Conservation (phyloP, 2,113 vertebrate species). For the Eolophus roseicapilla region DNA sequence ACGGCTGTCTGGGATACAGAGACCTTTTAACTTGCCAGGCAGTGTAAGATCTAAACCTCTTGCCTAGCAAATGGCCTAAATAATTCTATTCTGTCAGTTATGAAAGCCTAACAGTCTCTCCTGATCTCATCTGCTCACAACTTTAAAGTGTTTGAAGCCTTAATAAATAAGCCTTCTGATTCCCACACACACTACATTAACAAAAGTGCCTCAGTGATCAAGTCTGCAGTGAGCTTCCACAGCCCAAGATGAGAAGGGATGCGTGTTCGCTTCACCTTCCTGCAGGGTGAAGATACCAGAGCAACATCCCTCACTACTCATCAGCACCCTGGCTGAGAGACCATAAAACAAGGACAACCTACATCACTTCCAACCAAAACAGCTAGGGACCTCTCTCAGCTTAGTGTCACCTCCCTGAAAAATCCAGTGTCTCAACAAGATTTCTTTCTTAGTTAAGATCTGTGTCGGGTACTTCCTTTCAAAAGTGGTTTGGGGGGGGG, state of each 20-base stretch:
- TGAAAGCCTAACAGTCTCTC: not conserved
- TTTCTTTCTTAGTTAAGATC: not conserved
- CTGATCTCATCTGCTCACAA: not conserved
- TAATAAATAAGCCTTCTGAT: not conserved
- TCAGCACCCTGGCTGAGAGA: not conserved
- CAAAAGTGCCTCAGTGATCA: not conserved
- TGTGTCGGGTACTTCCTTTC: not conserved
- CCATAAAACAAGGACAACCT: not conserved
- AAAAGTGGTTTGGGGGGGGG: not conserved
- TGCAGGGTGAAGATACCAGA: not conserved
- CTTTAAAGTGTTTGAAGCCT: not conserved
- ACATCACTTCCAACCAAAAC: not conserved
- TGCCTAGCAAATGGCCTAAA: not conserved
- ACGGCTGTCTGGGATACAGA: not conserved
- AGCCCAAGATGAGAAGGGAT: not conserved
- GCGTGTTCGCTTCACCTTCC: rapidly evolving
- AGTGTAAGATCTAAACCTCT: not conserved
- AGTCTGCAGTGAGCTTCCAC: not conserved
- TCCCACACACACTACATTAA: rapidly evolving
- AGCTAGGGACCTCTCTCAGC: not conserved
- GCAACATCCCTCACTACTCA: not conserved
- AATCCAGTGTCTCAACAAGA: not conserved
- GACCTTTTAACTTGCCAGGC: not conserved
- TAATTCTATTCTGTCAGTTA: not conserved
- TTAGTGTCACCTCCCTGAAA: not conserved